A percentile compares a stretch with the other conserved stretches of the same genome.
Evolutionary conservation across 2,113 vertebrate species (phyloP).

Genomic region (Podarcis raffonei): DNA sequence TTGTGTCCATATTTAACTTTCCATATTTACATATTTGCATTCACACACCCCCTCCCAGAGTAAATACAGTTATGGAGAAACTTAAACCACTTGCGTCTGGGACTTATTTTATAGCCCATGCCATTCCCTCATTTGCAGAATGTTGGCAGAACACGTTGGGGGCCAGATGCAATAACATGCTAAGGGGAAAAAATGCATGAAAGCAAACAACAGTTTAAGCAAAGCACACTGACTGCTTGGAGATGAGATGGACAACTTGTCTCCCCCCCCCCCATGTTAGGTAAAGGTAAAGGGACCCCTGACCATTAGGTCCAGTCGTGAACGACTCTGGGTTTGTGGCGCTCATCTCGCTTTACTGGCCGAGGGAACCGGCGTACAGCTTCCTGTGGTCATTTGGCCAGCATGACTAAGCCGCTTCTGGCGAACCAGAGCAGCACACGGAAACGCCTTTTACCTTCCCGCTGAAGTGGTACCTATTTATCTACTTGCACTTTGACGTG

Average conservation of each 20-base stretch:
- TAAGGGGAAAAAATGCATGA: conserved; percentile 16
- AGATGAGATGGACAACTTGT: background rate
- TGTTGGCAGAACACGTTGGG: conserved; percentile 32
- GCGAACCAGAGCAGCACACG: no score
- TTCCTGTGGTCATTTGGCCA: no score
- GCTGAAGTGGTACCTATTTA: no score
- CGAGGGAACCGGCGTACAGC: no score
- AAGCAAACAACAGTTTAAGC: conserved; percentile 34
- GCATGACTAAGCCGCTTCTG: no score
- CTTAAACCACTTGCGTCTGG: conserved; percentile 28
- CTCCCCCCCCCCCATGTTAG: no score
- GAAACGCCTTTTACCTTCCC: no score
- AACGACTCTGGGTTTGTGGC: no score
- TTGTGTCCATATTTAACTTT: background rate
- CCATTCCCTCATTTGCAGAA: conserved; percentile 23
- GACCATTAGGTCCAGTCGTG: no score
- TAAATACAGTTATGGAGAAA: conserved; percentile 37
- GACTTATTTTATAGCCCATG: background rate
- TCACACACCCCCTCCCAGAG: background rate
- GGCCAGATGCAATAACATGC: conserved; percentile 26
- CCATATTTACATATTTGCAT: background rate
- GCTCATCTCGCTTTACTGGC: no score
- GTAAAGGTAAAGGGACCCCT: no score
- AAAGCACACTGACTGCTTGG: background rate
- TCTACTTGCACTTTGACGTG: no score